A percentile compares a stretch with the other conserved stretches of the same genome.
Evolutionary conservation across 1,140 invertebrate genomes (phyloP).

Genomic region (Calliopsis andreniformis): DNA sequence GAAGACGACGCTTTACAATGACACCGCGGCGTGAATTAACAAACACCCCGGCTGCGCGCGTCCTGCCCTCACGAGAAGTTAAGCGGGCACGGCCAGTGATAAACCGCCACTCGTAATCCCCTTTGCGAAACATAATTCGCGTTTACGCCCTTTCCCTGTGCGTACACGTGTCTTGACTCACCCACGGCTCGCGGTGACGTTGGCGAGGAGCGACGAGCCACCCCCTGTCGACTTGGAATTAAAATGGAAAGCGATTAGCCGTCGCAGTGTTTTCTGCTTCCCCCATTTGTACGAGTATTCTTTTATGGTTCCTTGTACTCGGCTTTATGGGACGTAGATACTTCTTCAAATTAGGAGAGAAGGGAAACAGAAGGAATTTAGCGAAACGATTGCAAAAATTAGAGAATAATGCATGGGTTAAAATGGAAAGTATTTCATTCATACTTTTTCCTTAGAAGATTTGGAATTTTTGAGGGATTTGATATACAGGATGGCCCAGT

Average conservation of each 20-base stretch:
- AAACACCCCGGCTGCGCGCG: conserved; percentile 46
- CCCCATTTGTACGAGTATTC: no score
- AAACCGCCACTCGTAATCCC: conserved; percentile 45
- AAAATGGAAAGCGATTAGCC: background rate
- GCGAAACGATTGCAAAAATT: no score
- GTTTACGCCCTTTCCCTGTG: conserved; percentile 52
- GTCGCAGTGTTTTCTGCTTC: no score
- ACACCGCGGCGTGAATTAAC: conserved; percentile 63
- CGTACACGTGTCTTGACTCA: conserved; percentile 33
- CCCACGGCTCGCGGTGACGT: conserved; percentile 1
- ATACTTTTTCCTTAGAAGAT: no score
- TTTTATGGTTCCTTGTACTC: no score
- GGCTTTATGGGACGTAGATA: no score
- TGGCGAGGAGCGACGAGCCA: conserved; percentile 2
- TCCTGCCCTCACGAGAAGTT: conserved; percentile 41
- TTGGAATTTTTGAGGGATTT: no score
- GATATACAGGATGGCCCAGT: no score
- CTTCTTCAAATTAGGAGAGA: no score
- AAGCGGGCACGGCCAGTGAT: conserved; percentile 24
- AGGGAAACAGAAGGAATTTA: no score
- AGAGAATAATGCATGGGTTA: no score
- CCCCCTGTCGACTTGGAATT: background rate
- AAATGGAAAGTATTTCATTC: no score
- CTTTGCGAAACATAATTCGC: conserved; percentile 58
- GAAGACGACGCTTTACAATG: conserved; percentile 66